Conservation (phyloP, 2,113 vertebrate genomes). For the Gasterosteus aculeatus region DNA sequence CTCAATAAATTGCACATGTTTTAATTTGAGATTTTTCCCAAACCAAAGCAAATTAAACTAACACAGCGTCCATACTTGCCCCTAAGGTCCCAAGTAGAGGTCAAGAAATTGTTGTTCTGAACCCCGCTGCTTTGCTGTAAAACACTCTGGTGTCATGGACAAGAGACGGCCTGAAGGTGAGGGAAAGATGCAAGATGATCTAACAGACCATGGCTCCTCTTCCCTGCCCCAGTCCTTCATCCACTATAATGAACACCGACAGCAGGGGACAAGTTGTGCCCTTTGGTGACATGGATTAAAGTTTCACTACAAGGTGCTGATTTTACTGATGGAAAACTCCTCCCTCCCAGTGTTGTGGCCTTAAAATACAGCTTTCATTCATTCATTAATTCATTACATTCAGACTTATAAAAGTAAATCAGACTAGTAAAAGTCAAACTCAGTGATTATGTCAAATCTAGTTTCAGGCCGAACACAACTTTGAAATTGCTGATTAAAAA, state of each 20-base stretch:
- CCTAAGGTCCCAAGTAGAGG: background rate
- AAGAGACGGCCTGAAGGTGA: too few species aligned
- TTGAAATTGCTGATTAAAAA: conserved; percentile 5
- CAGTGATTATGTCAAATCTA: conserved; percentile 25
- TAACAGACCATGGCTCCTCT: too few species aligned
- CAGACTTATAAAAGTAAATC: background rate
- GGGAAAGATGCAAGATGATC: too few species aligned
- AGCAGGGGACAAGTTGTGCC: too few species aligned
- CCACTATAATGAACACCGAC: too few species aligned
- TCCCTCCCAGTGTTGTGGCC: background rate
- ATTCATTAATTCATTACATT: background rate
- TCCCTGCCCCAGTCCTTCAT: too few species aligned
- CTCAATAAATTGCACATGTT: too few species aligned
- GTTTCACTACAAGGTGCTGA: too few species aligned
- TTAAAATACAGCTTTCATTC: background rate
- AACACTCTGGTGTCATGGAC: background rate
- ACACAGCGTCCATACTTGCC: background rate
- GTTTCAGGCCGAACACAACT: conserved; percentile 4
- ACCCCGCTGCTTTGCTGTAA: background rate
- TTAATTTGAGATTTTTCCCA: background rate
- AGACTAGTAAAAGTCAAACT: background rate
- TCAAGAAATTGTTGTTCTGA: background rate
- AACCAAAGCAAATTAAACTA: background rate
- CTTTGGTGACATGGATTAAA: too few species aligned
- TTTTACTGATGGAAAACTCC: too few species aligned